Base-by-base conservation (phyloP, 2,113 vertebrate species). In the Propithecus coquereli region DNA sequence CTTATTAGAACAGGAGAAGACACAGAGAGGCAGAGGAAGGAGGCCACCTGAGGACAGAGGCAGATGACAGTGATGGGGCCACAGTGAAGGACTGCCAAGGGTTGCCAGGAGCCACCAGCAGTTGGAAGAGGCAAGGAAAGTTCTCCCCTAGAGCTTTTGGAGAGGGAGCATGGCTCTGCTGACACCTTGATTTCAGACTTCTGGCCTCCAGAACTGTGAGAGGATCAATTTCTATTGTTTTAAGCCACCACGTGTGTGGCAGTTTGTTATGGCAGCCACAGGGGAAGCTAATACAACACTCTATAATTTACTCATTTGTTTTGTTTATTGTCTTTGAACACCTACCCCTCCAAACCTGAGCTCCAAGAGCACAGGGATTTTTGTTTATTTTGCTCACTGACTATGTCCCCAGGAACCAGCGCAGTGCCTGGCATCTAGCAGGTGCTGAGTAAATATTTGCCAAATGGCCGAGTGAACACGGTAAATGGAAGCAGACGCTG, bases 291-390 rank as follows among this genome's bases (percentile, higher is more conserved):
- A 74, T 32, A 43, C 20, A 17, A 10, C 13, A 8, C 17, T 71
- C 76, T n/a, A 22, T n/a, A 77, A 94, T 90, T 54, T 54, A 47
- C 91, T 85, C 47, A 68, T 65, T 85, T 47, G 80, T 85, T 95
- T 50, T 65, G 34, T 77, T 87, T 50, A 59, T 23, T 43, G 50
- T 82, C 80, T 77, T 20, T 90, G 77, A 90, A 80, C 32, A 90
- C 30, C 32, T 47, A 10, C 22, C n/a, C 43, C 47, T 2, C 52
- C 2, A 2, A 17, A 52, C 73, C 47, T 45, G 34, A 71, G 27
- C 70, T 68, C 54, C 50, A 37, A 63, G 79, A 88, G 20, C 30
- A 43, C 73, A 94, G 9, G 32, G 27, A 4, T 50, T 90, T 61
- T 59, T 43, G 65, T 65, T 59, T 92, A 43, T 40, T 94, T 91